Percentiles rank a stretch among this genome's conserved stretches.
Conservation (phyloP, 2,888 invertebrate genomes). For the Neria commutata region DNA sequence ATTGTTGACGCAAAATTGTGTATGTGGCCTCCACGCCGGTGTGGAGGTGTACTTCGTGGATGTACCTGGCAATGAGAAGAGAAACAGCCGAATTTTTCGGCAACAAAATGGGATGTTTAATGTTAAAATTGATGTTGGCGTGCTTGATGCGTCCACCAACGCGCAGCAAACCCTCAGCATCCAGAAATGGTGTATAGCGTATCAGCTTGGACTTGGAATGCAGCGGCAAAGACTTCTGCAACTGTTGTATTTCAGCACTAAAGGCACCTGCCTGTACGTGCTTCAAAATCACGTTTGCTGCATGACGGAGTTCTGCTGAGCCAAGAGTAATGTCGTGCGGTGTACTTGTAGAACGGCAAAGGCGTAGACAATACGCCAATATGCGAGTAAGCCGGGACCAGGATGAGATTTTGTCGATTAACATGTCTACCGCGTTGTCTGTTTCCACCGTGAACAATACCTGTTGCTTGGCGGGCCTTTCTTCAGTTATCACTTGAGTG, state of each 20-base stretch:
- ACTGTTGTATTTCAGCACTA: no score
- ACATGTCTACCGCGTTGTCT: neutral
- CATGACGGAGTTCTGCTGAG: no score
- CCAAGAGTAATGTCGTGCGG: no score
- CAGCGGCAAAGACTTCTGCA: neutral
- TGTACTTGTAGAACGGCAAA: no score
- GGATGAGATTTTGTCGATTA: conserved; percentile 14
- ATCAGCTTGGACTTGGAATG: neutral
- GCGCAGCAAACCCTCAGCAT: no score
- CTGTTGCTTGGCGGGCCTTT: neutral
- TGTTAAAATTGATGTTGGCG: conserved; percentile 3
- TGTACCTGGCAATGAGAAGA: conserved; percentile 12
- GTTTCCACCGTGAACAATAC: neutral
- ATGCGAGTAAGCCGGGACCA: conserved; percentile 4
- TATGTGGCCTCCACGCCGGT: conserved; percentile 20
- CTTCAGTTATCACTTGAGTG: neutral
- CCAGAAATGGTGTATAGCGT: neutral
- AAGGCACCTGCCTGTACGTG: no score
- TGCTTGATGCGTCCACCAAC: no score
- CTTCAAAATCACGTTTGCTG: neutral
- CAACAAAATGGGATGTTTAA: conserved; percentile 19
- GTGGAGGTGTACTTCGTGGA: conserved; percentile 17
- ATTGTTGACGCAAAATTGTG: conserved; percentile 15
- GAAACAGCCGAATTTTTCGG: conserved; percentile 11
- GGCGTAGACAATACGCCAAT: conserved; percentile 13